phyloP scores from a whole-genome alignment of 2,888 invertebrate species.

The Portevinia maculata region DNA sequence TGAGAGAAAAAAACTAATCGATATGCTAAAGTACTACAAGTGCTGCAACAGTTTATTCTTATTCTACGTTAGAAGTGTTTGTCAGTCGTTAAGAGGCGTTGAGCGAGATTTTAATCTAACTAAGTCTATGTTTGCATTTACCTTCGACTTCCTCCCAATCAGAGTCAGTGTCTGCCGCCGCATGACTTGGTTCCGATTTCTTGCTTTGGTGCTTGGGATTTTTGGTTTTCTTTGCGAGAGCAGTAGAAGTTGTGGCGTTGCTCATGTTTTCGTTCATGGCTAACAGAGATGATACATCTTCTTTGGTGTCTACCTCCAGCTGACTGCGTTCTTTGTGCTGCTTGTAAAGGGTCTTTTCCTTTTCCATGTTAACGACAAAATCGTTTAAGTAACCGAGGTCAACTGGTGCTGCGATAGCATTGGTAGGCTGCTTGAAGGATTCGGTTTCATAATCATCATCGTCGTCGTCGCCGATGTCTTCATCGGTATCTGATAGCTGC shows the following conservation, averaged over 20 bases:
- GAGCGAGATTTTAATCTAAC: constrained; percentile 58
- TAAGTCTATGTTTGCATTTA: constrained; percentile 80
- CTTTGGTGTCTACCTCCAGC: constrained; percentile 78
- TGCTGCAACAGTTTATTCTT: constrained; percentile 54
- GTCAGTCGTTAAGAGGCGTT: constrained; percentile 63
- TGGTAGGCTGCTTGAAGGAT: constrained; percentile 69
- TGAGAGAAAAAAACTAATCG: constrained; percentile 54
- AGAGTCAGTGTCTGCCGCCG: constrained; percentile 85
- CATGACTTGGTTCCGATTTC: constrained; percentile 78
- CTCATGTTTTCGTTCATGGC: constrained; percentile 86
- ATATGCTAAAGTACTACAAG: constrained; percentile 50
- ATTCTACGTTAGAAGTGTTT: constrained; percentile 39
- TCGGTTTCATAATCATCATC: constrained; percentile 76
- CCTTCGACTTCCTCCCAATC: constrained; percentile 91
- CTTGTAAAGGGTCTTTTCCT: constrained; percentile 84
- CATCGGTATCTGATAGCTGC: constrained; percentile 79
- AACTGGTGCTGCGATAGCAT: constrained; percentile 79
- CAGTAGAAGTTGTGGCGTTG: constrained; percentile 79
- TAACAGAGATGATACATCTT: constrained; percentile 86
- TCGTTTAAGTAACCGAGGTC: constrained; percentile 85
- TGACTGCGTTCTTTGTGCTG: constrained; percentile 82
- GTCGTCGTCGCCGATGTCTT: constrained; percentile 78
- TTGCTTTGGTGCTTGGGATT: constrained; percentile 78
- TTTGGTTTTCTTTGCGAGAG: constrained; percentile 76
- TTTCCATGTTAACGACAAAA: constrained; percentile 85